Conservation (phyloP, 2,888 invertebrate species). For the Drosophila heteroneura region DNA sequence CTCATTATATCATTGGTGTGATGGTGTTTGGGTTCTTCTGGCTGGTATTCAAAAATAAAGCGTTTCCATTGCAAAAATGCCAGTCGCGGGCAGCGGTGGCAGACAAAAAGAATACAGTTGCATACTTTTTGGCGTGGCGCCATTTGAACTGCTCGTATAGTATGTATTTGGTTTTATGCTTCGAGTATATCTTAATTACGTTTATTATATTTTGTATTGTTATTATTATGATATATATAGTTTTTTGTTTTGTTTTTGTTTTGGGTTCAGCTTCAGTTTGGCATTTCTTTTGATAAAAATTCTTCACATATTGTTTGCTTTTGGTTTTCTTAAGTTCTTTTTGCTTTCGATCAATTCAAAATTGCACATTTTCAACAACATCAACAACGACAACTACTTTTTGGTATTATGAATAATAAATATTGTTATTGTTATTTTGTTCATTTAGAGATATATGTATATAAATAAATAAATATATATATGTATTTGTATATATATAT, state of each 20-base stretch:
- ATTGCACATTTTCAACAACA: constrained; percentile 85
- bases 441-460: constrained; percentile 56
- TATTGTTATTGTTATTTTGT: constrained; percentile 66
- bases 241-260: constrained; percentile 37
- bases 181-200: constrained; percentile 43
- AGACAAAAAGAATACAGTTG: constrained; percentile 60
- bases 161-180: constrained; percentile 49
- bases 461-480: constrained; percentile 22
- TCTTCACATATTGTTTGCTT: constrained; percentile 53
- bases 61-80: constrained; percentile 61
- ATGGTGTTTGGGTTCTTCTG: constrained; percentile 41
- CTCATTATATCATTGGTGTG: constrained; percentile 42
- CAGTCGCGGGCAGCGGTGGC: constrained; percentile 32
- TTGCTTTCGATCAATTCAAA: constrained; percentile 77
- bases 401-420: constrained; percentile 76
- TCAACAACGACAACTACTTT: constrained; percentile 85
- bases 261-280: constrained; percentile 62
- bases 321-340: constrained; percentile 40
- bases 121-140: constrained; percentile 50
- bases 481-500: constrained; percentile 29
- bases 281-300: constrained; percentile 66
- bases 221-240: constrained; percentile 18
- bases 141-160: constrained; percentile 32
- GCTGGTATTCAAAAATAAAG: constrained; percentile 67
- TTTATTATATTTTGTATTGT: constrained; percentile 22